Evolutionary conservation across 2,888 invertebrate species (phyloP).

Genomic region (Sphecodes monilicornis): DNA sequence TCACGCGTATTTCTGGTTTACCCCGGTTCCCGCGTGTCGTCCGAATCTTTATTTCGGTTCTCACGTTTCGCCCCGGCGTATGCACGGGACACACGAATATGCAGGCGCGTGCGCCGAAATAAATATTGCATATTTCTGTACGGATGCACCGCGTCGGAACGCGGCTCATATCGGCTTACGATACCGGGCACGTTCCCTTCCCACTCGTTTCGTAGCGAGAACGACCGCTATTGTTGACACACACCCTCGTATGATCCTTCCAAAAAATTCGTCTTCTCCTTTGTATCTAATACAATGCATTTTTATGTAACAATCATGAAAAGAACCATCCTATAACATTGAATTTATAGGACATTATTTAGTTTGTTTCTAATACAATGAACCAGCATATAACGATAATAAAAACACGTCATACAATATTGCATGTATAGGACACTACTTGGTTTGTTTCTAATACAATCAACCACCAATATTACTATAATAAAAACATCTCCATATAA

Average conservation of each 20-base stretch:
- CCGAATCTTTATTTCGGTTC: constrained; percentile 75
- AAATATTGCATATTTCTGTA: constrained; percentile 70
- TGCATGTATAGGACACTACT: too few species aligned
- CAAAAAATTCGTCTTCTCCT: not conserved
- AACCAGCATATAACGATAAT: too few species aligned
- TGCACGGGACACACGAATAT: constrained; percentile 42
- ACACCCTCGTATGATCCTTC: not conserved
- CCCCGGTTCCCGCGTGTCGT: constrained; percentile 69
- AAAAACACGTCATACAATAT: too few species aligned
- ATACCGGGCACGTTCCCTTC: constrained; percentile 28
- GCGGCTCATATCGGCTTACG: constrained; percentile 72
- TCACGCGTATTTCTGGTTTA: constrained; percentile 74
- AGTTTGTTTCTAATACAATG: too few species aligned
- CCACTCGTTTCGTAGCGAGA: not conserved
- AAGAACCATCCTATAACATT: too few species aligned
- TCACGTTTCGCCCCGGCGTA: constrained; percentile 70
- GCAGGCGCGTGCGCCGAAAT: constrained; percentile 65
- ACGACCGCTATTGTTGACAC: not conserved
- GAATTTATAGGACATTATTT: too few species aligned
- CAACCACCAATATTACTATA: too few species aligned
- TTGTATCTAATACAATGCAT: too few species aligned
- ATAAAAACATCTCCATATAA: too few species aligned
- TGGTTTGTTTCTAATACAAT: too few species aligned
- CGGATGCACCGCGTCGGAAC: constrained; percentile 59
- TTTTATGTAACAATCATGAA: too few species aligned